phyloP scores from a whole-genome alignment of 2,888 invertebrate species.

The Helleia helle region DNA sequence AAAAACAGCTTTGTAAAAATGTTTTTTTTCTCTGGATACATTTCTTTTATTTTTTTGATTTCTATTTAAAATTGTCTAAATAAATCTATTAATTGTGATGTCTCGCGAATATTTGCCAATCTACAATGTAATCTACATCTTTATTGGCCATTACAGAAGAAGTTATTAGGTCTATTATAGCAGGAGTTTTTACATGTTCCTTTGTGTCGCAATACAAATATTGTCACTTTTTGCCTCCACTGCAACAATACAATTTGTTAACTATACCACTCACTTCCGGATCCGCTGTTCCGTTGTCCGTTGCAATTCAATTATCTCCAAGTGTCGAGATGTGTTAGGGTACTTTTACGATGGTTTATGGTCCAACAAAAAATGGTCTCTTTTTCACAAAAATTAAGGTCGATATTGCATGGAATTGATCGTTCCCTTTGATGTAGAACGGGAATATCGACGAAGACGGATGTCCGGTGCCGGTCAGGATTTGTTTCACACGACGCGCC shows the following conservation, averaged over 20 bases:
- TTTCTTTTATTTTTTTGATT: too few relatives aligned
- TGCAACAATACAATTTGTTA: slow-evolving; percentile 40
- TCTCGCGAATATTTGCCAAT: too few relatives aligned
- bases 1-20: too few relatives aligned
- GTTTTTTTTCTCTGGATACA: too few relatives aligned
- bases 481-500: slow-evolving; percentile 67
- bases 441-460: slow-evolving; percentile 73
- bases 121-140: too few relatives aligned
- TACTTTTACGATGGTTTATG: slow-evolving; percentile 36
- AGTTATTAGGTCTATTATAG: too few relatives aligned
- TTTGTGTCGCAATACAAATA: slow-evolving; percentile 4
- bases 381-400: slow-evolving; percentile 39
- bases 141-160: too few relatives aligned
- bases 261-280: slow-evolving; percentile 48
- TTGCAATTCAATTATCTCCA: slow-evolving; percentile 56
- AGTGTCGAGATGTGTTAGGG: slow-evolving; percentile 56
- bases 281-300: slow-evolving; percentile 46
- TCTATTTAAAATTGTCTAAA: too few relatives aligned
- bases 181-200: neutral
- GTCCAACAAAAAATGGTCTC: slow-evolving; percentile 24
- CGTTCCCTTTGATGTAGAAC: slow-evolving; percentile 68
- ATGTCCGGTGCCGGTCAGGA: slow-evolving; percentile 74
- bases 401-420: slow-evolving; percentile 43
- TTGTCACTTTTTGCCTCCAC: slow-evolving; percentile 10
- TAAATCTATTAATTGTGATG: too few relatives aligned